Conservation (phyloP, 2,113 vertebrate species). For the Oncorhynchus mykiss region DNA sequence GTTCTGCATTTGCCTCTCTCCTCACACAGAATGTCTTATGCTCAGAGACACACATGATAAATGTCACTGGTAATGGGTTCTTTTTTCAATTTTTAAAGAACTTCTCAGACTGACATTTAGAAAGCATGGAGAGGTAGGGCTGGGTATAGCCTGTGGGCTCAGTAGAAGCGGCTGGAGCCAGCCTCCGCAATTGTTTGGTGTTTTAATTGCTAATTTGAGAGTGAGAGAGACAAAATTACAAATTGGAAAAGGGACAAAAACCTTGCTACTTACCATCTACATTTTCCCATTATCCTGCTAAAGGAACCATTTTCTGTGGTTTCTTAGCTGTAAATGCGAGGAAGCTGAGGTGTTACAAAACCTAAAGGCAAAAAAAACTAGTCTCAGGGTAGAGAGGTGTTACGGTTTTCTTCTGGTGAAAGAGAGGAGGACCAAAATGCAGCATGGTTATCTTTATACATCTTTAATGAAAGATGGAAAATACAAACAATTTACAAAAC, state of each 20-base stretch:
- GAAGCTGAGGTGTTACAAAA: background rate
- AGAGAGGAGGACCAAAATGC: too few species aligned
- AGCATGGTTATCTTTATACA: too few species aligned
- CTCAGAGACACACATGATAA: constrained; percentile 26
- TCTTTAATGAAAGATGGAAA: too few species aligned
- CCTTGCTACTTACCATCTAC: too few species aligned
- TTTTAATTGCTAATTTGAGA: constrained; percentile 31
- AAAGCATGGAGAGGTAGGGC: constrained; percentile 25
- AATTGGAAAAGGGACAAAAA: too few species aligned
- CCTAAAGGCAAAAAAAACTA: background rate
- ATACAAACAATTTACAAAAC: too few species aligned
- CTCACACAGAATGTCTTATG: constrained; percentile 23
- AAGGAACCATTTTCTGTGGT: background rate
- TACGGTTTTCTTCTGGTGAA: too few species aligned
- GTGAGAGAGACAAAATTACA: background rate
- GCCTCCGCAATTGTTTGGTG: background rate
- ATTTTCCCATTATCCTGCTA: too few species aligned
- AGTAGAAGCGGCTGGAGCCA: background rate
- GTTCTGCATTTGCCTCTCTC: constrained; percentile 1
- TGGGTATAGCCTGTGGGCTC: constrained; percentile 14
- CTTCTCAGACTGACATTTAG: constrained; percentile 51
- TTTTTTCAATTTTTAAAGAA: constrained; percentile 47
- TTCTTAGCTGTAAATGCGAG: background rate
- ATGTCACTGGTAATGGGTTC: constrained; percentile 57
- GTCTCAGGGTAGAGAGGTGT: background rate